phyloP scores from a whole-genome alignment of 1,140 invertebrate species.

The Drosophila ananassae region DNA sequence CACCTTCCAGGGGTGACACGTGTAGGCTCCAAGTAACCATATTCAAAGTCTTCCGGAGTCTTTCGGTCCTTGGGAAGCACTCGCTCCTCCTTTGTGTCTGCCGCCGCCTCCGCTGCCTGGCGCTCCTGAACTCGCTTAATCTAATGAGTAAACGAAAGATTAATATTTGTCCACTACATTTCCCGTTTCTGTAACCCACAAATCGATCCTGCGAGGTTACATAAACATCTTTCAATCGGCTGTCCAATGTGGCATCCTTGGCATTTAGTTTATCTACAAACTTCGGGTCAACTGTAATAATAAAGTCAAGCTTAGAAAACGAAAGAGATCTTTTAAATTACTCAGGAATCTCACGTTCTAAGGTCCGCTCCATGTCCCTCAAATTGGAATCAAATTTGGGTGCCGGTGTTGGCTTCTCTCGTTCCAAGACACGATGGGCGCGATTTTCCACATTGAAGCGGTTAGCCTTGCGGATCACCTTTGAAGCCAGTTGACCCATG shows the following conservation, averaged over 20 bases:
- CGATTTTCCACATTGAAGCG: conserved; percentile 90
- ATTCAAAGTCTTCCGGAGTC: conserved; percentile 84
- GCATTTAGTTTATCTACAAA: conserved; percentile 86
- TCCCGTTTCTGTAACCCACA: conserved; percentile 51
- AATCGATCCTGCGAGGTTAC: conserved; percentile 86
- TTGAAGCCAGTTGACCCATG: conserved; percentile 86
- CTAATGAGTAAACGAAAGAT: conserved; percentile 8
- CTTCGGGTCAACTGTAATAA: conserved; percentile 86
- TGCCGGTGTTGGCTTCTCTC: conserved; percentile 88
- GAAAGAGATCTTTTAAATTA: background rate
- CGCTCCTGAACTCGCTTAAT: conserved; percentile 65
- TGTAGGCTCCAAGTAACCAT: conserved; percentile 86
- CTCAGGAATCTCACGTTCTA: conserved; percentile 85
- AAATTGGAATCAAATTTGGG: conserved; percentile 86
- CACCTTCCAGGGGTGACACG: conserved; percentile 85
- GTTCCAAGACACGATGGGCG: conserved; percentile 87
- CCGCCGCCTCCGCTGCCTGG: conserved; percentile 34
- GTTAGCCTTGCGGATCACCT: conserved; percentile 84
- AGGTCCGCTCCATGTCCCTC: conserved; percentile 86
- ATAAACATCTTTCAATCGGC: conserved; percentile 88
- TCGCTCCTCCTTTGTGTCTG: conserved; percentile 24
- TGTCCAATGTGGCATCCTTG: conserved; percentile 86
- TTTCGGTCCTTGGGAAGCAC: conserved; percentile 76
- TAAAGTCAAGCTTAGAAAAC: background rate
- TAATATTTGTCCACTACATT: background rate